phyloP scores from a whole-genome alignment of 2,888 invertebrate species.

The Synergus umbraculus region DNA sequence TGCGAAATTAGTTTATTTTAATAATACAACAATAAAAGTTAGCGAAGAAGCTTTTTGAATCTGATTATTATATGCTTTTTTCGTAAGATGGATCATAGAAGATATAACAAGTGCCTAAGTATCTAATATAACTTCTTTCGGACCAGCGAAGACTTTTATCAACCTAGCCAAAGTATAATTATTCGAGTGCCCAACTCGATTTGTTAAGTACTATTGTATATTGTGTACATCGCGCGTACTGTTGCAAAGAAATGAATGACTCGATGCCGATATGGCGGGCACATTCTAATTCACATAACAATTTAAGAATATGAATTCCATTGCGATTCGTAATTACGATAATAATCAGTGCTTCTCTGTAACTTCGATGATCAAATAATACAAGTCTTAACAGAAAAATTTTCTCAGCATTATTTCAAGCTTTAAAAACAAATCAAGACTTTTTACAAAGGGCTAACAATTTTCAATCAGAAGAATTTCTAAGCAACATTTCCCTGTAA shows the following conservation, averaged over 20 bases:
- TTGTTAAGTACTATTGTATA: slow-evolving; percentile 37
- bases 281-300: slow-evolving; percentile 30
- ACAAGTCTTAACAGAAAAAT: background rate
- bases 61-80: slow-evolving; percentile 24
- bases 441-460: background rate
- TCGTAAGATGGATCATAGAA: slow-evolving; percentile 66
- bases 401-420: background rate
- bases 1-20: background rate
- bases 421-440: background rate
- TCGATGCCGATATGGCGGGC: background rate
- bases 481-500: background rate
- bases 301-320: slow-evolving; percentile 18
- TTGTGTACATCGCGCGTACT: slow-evolving; percentile 29
- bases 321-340: slow-evolving; percentile 21
- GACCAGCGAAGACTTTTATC: slow-evolving; percentile 76
- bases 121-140: slow-evolving; percentile 75
- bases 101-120: slow-evolving; percentile 77
- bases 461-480: slow-evolving; percentile 1
- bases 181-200: slow-evolving; percentile 48
- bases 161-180: slow-evolving; percentile 70
- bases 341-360: slow-evolving; percentile 7
- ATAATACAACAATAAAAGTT: slow-evolving; percentile 21
- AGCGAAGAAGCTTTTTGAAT: slow-evolving; percentile 26
- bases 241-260: slow-evolving; percentile 25
- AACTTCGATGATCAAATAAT: slow-evolving; percentile 31